These are phyloP conservation scores for Lissocephala sabroskyi DNA, from an alignment of 2,888 invertebrate genomes.

Conservation along the genomic window DNA sequence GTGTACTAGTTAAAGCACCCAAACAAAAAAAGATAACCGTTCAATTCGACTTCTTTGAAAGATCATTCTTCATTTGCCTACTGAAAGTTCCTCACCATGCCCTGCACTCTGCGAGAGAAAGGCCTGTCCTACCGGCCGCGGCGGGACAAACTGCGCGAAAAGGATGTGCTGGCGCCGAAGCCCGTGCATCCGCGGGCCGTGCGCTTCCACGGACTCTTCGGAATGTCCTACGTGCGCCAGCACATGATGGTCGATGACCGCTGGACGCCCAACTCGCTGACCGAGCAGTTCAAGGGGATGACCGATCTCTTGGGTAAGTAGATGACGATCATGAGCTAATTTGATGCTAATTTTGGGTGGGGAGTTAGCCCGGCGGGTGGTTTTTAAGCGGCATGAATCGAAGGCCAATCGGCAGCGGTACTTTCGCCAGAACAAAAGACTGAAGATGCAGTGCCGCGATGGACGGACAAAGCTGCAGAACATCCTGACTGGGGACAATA, in stretches of 20 bases:
- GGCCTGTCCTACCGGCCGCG: constrained; percentile 13
- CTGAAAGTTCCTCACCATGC: too few relatives aligned
- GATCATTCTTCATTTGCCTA: too few relatives aligned
- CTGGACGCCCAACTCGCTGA: constrained; percentile 65
- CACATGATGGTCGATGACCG: constrained; percentile 67
- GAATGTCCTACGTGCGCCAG: constrained; percentile 59
- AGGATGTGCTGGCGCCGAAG: constrained; percentile 49
- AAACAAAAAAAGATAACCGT: too few relatives aligned
- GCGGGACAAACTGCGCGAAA: constrained; percentile 25
- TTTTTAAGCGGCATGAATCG: constrained; percentile 54
- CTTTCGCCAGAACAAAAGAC: constrained; percentile 35
- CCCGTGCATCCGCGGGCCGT: constrained; percentile 63
- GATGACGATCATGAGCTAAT: too few relatives aligned
- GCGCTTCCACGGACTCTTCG: constrained; percentile 68
- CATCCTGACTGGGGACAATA: constrained; percentile 52
- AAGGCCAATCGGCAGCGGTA: constrained; percentile 52
- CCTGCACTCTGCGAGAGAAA: constrained; percentile 41
- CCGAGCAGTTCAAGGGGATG: constrained; percentile 67
- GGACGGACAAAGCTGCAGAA: constrained; percentile 64
- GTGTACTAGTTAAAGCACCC: too few relatives aligned
- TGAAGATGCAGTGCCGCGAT: constrained; percentile 64
- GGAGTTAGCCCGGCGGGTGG: constrained; percentile 56
- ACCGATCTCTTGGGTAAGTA: constrained; percentile 61
- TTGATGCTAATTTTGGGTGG: too few relatives aligned
- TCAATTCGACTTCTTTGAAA: too few relatives aligned